Percentiles rank a stretch among this genome's conserved stretches.
Evolutionary conservation across 2,888 invertebrate genomes (phyloP).

Genomic region (Schrankia costaestrigalis): DNA sequence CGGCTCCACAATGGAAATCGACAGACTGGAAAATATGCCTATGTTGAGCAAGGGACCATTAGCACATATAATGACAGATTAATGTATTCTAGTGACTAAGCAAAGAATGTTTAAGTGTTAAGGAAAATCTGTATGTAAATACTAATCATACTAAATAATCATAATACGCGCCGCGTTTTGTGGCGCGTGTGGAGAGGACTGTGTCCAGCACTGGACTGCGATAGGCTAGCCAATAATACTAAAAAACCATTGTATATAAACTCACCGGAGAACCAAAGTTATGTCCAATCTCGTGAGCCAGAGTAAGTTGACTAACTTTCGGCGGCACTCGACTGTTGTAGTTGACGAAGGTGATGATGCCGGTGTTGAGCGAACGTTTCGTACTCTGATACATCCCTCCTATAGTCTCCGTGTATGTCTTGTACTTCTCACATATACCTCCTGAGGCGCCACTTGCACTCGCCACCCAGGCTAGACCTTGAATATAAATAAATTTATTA

Average conservation of each 20-base stretch:
- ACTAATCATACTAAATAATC: too few relatives aligned
- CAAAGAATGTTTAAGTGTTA: too few relatives aligned
- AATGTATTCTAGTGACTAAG: too few relatives aligned
- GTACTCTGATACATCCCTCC: constrained; percentile 96
- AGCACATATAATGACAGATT: too few relatives aligned
- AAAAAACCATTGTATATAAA: constrained; percentile 28
- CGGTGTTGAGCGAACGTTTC: constrained; percentile 97
- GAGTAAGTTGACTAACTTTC: constrained; percentile 97
- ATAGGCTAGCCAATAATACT: too few relatives aligned
- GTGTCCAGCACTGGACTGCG: too few relatives aligned
- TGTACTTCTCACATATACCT: constrained; percentile 98
- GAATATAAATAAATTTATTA: background rate
- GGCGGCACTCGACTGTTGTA: constrained; percentile 98
- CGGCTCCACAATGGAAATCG: too few relatives aligned
- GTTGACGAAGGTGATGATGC: constrained; percentile 99
- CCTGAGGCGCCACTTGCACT: constrained; percentile 98
- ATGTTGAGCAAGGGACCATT: too few relatives aligned
- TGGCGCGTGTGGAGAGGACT: too few relatives aligned
- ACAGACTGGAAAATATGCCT: too few relatives aligned
- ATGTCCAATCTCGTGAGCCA: constrained; percentile 99
- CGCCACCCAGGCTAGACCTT: constrained; percentile 99
- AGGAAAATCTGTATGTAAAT: too few relatives aligned
- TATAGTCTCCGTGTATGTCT: constrained; percentile 97
- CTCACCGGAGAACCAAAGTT: constrained; percentile 98
- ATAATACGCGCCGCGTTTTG: too few relatives aligned